A percentile compares a stretch with the other conserved stretches of the same genome.
phyloP scores from a whole-genome alignment of 2,797 vertebrate genomes.

The Liasis olivaceus region DNA sequence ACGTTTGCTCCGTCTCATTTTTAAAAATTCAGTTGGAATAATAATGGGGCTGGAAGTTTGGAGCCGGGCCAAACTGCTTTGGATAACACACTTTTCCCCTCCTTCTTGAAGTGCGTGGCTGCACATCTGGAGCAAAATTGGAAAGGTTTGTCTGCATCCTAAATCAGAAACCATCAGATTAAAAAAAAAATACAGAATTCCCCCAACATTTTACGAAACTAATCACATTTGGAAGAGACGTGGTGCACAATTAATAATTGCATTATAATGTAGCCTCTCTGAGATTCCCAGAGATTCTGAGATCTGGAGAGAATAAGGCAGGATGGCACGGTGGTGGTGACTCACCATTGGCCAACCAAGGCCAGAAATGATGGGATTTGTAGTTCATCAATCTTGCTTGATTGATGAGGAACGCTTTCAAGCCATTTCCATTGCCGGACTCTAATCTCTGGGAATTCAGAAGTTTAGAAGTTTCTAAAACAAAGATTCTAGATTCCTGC shows the following conservation, averaged over 20 bases:
- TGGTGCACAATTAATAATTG: no score
- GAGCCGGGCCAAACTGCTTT: not conserved
- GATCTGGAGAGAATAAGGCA: not conserved
- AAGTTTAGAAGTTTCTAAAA: not conserved
- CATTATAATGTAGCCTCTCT: not conserved
- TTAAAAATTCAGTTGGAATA: not conserved
- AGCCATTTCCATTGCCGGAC: not conserved
- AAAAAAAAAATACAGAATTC: no score
- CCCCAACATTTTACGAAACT: not conserved
- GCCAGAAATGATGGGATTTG: not conserved
- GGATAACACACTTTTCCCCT: not conserved
- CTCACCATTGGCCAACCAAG: not conserved
- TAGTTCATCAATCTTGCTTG: not conserved
- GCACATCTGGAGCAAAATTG: not conserved
- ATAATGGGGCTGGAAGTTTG: no score
- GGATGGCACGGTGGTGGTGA: accelerated
- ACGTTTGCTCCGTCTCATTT: not conserved
- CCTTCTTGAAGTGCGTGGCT: not conserved
- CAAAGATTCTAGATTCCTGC: not conserved
- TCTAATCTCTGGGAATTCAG: not conserved
- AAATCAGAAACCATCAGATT: no score
- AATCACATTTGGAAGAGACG: not conserved
- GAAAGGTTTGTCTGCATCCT: no score
- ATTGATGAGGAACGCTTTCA: not conserved
- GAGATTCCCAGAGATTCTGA: not conserved